Evolutionary conservation across 2,113 vertebrate species (phyloP), one percentile per base, ranked within the genome.

Genomic region (Marcusenius ussheri): DNA sequence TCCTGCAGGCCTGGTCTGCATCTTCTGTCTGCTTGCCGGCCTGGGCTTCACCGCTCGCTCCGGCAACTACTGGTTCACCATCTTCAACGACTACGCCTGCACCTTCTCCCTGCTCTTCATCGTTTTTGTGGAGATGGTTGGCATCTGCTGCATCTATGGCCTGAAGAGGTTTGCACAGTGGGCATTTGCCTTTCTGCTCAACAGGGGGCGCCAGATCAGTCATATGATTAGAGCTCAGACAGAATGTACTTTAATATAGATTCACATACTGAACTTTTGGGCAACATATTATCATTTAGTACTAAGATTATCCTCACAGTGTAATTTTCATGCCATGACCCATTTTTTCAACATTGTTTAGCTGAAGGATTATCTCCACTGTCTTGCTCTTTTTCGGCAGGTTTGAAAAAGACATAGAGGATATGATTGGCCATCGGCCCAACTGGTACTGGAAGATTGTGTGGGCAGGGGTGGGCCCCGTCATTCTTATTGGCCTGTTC

Each of bases 1-100:
- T 86, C 35, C 51, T 0, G 0, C 93, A 99, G 98, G 97, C 62
- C 49, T 95, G 3, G 93, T 99, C 91, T 99, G 98, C 90, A 8
- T 98, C 11, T 0, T 97, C 19, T 97, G 94, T 90, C 94, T 97
- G 0, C 58, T 96, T 49, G 91, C 99, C 0, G 97, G 98, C 70
- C 90, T 99, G 1, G 92, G 96, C 91, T 99, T 99, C 94, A 99
- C 98, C 91, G 94, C 94, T 88, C 93, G 96, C 0, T 95, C 98
- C 0, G 98, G 98, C 3, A 99, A 95, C 92, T 99, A 99, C 89
- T 99, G 98, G 98, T 98, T 99, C 88, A 95, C 96, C 92, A 97
- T 99, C 45, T 99, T 99, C 94, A 99, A 99, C 0, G 97, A 99
- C 91, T 99, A 98, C 0, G 96, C 95, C 0, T 96, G 97, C 91